Conservation (phyloP, 2,888 invertebrate species). For the Eupithecia subfuscata region DNA sequence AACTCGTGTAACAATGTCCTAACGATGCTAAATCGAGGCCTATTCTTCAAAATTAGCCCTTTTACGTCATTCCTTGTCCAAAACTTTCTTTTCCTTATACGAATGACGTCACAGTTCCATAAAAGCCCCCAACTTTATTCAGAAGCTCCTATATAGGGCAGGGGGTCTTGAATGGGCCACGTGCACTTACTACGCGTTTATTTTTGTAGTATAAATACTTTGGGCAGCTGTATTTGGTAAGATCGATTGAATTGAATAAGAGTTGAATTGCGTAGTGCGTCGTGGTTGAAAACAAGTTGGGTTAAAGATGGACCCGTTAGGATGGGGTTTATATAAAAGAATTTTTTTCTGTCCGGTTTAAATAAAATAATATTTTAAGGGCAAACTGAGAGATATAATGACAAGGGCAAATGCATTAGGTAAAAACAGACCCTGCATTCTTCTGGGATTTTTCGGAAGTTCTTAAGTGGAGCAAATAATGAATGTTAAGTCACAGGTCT, state of each 20-base stretch:
- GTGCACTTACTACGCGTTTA: constrained; percentile 36
- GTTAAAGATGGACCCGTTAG: neutral
- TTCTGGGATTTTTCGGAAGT: no score
- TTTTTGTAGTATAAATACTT: constrained; percentile 29
- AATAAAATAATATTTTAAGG: neutral
- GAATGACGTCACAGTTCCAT: neutral
- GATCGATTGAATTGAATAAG: constrained; percentile 28
- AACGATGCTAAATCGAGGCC: neutral
- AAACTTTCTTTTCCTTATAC: neutral
- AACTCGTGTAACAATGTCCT: neutral
- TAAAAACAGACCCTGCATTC: no score
- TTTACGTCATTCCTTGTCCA: neutral
- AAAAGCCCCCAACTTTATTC: constrained; percentile 33
- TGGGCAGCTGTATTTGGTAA: constrained; percentile 29
- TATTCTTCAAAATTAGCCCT: constrained; percentile 6
- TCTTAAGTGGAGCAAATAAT: no score
- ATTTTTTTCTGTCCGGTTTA: no score
- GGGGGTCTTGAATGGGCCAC: constrained; percentile 37
- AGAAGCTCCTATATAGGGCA: constrained; percentile 41
- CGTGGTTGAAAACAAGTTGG: neutral
- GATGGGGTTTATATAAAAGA: neutral
- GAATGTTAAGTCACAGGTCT: no score
- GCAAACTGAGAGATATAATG: neutral
- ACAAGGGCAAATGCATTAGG: neutral
- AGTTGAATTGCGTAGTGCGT: constrained; percentile 21